phyloP scores from a whole-genome alignment of 2,888 invertebrate species.

The Tribolium freemani region DNA sequence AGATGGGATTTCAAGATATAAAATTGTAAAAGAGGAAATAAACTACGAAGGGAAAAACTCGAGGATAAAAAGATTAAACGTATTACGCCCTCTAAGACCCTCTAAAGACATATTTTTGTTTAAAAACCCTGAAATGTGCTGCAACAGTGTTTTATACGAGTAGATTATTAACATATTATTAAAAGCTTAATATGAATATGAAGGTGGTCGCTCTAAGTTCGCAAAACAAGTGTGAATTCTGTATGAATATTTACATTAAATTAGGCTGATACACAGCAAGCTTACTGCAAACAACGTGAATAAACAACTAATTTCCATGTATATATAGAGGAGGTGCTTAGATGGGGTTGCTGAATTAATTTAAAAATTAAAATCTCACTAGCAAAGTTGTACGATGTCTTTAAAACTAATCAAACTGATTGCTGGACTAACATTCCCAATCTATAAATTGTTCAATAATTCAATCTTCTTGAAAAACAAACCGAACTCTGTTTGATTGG shows the following conservation, averaged over 20 bases:
- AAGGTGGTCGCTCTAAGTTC: conserved; percentile 47
- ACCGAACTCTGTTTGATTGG: conserved; percentile 6
- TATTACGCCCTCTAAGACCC: background rate
- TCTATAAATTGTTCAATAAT: conserved; percentile 16
- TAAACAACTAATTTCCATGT: conserved; percentile 59
- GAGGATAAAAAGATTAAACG: background rate
- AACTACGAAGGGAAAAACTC: conserved; percentile 10
- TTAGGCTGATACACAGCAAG: conserved; percentile 54
- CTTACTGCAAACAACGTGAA: conserved; percentile 56
- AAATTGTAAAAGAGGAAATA: conserved; percentile 23
- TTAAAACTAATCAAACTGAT: conserved; percentile 19
- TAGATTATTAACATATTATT: conserved; percentile 33
- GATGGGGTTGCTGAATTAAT: conserved; percentile 38
- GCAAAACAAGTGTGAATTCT: conserved; percentile 54
- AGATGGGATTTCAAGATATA: conserved; percentile 29
- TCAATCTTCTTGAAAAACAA: conserved; percentile 12
- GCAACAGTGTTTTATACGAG: background rate
- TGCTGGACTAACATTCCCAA: conserved; percentile 5
- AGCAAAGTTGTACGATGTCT: conserved; percentile 7
- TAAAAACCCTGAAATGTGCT: background rate
- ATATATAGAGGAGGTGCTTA: conserved; percentile 51
- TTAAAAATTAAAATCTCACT: conserved; percentile 24
- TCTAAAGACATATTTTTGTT: background rate
- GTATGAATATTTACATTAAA: conserved; percentile 58
- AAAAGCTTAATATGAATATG: conserved; percentile 40